Evolutionary conservation across 1,140 invertebrate genomes (phyloP).

Genomic region (Hypothenemus hampei): DNA sequence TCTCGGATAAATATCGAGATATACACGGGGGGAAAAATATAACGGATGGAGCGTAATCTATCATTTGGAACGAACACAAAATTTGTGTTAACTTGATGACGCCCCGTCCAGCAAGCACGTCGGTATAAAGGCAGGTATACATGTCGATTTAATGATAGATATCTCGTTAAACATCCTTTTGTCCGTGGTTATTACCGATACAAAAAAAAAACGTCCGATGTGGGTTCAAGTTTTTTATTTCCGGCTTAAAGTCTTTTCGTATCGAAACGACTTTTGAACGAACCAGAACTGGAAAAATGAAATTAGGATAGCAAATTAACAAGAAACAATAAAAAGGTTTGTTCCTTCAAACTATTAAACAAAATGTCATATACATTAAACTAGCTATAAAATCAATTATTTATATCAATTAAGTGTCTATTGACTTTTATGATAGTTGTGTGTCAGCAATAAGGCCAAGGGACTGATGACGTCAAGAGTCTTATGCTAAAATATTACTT

Average conservation of each 20-base stretch:
- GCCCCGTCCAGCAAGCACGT: constrained; percentile 21
- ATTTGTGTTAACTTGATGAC: constrained; percentile 30
- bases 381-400: too few species aligned
- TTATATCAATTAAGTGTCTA: too few species aligned
- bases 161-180: constrained; percentile 26
- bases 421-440: too few species aligned
- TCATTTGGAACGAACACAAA: constrained; percentile 27
- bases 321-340: too few species aligned
- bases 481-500: too few species aligned
- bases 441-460: too few species aligned
- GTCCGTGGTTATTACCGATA: constrained; percentile 17
- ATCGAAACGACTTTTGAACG: too few species aligned
- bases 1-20: constrained; percentile 15
- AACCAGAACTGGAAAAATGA: too few species aligned
- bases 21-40: constrained; percentile 26
- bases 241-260: constrained; percentile 4
- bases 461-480: too few species aligned
- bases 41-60: constrained; percentile 29
- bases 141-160: constrained; percentile 27
- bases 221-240: constrained; percentile 21
- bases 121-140: constrained; percentile 18
- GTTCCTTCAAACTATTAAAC: too few species aligned
- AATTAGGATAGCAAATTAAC: too few species aligned
- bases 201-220: constrained; percentile 12
- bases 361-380: too few species aligned